Conservation (phyloP, 2,797 vertebrate species). For the Crax fasciolata region DNA sequence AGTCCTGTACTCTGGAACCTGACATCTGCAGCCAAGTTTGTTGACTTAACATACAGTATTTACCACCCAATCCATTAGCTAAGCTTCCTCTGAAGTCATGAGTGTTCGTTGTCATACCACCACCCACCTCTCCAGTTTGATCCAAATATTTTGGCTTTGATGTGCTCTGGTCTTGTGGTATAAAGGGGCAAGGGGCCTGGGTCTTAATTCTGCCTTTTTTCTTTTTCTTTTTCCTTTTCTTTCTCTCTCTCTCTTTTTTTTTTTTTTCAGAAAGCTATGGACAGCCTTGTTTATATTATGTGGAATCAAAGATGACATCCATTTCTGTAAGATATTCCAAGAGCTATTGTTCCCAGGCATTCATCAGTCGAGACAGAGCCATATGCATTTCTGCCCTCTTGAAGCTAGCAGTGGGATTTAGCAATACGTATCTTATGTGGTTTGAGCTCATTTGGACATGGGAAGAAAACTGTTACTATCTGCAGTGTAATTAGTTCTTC, state of each 20-base stretch:
- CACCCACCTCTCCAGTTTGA: not conserved
- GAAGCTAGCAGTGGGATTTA: not conserved
- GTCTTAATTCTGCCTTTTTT: not conserved
- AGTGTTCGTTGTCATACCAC: not conserved
- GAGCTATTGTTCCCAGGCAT: not conserved
- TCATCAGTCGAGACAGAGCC: not conserved
- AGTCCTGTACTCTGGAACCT: not conserved
- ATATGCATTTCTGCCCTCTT: not conserved
- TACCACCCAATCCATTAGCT: not conserved
- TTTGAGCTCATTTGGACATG: not conserved
- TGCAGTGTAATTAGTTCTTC: not conserved
- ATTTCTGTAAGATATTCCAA: not conserved
- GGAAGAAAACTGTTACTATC: not conserved
- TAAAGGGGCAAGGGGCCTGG: not conserved
- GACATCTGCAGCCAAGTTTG: not conserved
- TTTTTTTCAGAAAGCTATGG: not conserved
- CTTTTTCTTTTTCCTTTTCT: no score
- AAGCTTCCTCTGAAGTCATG: not conserved
- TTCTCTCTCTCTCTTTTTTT: no score
- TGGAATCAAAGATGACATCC: not conserved
- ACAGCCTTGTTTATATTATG: not conserved
- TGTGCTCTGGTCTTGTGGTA: not conserved
- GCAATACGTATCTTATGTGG: accelerated
- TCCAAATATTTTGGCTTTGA: not conserved
- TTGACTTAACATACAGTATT: not conserved